These are phyloP conservation scores for Biston betularia DNA, from an alignment of 2,888 invertebrate genomes.

Conservation along the genomic window DNA sequence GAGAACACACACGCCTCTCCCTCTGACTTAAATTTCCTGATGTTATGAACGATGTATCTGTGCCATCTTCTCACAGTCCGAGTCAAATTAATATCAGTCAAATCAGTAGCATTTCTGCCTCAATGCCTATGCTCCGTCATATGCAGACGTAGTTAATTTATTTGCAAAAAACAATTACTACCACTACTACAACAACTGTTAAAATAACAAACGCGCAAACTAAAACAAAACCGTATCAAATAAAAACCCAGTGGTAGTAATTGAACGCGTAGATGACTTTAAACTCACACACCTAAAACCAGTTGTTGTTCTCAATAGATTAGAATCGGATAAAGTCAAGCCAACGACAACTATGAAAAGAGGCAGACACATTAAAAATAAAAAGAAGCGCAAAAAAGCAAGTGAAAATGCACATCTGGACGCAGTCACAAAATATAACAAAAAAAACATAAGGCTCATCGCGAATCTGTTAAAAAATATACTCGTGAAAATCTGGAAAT, in stretches of 20 bases:
- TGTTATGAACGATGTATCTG: too few species aligned
- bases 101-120: neutral
- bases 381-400: neutral
- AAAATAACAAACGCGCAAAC: neutral
- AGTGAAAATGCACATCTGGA: neutral
- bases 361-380: conserved; percentile 1
- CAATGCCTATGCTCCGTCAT: neutral
- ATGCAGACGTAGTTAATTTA: neutral
- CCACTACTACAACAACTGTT: neutral
- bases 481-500: neutral
- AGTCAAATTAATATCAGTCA: neutral
- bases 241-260: neutral
- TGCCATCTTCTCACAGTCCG: too few species aligned
- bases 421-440: neutral
- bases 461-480: neutral
- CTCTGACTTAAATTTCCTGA: too few species aligned
- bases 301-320: neutral
- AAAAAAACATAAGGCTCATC: neutral
- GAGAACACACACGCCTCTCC: too few species aligned
- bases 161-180: neutral
- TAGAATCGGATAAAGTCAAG: neutral
- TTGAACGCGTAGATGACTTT: neutral
- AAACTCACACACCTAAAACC: neutral
- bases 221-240: neutral
- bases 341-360: neutral